phyloP scores from a whole-genome alignment of 2,797 vertebrate genomes.

The Syngnathus acus region DNA sequence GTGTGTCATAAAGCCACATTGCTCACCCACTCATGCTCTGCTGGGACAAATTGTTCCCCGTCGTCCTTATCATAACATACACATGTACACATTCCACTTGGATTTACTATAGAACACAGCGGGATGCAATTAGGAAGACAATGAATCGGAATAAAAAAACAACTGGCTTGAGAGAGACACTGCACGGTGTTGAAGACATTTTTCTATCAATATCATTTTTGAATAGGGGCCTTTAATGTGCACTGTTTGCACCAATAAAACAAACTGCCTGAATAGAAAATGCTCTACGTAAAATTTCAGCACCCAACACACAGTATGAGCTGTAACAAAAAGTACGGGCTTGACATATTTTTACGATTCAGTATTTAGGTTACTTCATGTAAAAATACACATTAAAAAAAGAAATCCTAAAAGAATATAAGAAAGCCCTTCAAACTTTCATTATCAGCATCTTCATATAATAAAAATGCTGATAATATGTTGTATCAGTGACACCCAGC shows the following conservation, averaged over 20 bases:
- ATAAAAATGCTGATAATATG: no score
- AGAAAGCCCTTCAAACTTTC: no score
- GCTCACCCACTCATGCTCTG: background rate
- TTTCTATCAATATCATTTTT: background rate
- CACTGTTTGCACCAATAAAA: background rate
- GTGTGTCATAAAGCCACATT: background rate
- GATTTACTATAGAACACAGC: constrained; percentile 40
- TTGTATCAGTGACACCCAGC: background rate
- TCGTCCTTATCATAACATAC: constrained; percentile 29
- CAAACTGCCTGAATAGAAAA: no score
- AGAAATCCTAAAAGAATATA: no score
- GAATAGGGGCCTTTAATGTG: no score
- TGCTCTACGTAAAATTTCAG: no score
- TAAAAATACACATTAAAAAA: no score
- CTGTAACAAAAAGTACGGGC: background rate
- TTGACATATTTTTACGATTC: background rate
- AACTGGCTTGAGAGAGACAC: background rate
- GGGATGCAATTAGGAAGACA: constrained; percentile 23
- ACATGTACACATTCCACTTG: constrained; percentile 43
- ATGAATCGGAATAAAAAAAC: constrained; percentile 27
- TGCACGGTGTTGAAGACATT: background rate
- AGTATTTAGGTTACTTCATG: no score
- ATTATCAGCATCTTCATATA: no score
- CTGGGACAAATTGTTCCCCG: constrained; percentile 35
- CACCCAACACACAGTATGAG: background rate